Conservation (phyloP, 2,797 vertebrate species). For the Aldrovandia affinis region DNA sequence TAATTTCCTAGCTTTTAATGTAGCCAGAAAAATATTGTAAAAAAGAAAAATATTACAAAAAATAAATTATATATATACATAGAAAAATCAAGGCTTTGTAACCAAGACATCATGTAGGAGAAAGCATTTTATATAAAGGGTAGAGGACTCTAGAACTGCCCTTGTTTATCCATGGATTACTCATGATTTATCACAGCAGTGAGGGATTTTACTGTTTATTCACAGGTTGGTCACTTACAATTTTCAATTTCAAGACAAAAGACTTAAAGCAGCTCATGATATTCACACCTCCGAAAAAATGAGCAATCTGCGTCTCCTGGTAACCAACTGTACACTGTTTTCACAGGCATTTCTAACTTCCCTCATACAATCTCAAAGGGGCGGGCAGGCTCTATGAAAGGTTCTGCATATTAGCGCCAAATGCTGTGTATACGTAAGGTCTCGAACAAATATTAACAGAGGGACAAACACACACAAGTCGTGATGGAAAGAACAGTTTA, state of each 20-base stretch:
- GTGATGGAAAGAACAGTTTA: constrained; percentile 31
- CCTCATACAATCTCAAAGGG: background rate
- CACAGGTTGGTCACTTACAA: background rate
- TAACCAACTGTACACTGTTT: background rate
- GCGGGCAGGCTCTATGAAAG: background rate
- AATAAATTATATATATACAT: too few relatives aligned
- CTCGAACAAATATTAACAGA: constrained; percentile 20
- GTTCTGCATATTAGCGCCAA: background rate
- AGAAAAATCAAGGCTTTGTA: background rate
- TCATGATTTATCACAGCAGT: background rate
- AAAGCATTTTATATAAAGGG: background rate
- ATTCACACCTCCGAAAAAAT: background rate
- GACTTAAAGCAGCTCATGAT: background rate
- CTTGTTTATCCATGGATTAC: background rate
- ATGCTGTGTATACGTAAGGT: constrained; percentile 23
- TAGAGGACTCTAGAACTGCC: background rate
- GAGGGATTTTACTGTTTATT: background rate
- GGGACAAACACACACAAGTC: constrained; percentile 30
- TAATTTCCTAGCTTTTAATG: too few relatives aligned
- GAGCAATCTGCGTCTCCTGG: background rate
- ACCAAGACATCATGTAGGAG: background rate
- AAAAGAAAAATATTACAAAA: too few relatives aligned
- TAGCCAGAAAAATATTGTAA: background rate
- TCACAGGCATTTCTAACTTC: background rate
- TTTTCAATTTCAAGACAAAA: background rate